Evolutionary conservation across 2,113 vertebrate genomes (phyloP).

Genomic region (Suncus etruscus): DNA sequence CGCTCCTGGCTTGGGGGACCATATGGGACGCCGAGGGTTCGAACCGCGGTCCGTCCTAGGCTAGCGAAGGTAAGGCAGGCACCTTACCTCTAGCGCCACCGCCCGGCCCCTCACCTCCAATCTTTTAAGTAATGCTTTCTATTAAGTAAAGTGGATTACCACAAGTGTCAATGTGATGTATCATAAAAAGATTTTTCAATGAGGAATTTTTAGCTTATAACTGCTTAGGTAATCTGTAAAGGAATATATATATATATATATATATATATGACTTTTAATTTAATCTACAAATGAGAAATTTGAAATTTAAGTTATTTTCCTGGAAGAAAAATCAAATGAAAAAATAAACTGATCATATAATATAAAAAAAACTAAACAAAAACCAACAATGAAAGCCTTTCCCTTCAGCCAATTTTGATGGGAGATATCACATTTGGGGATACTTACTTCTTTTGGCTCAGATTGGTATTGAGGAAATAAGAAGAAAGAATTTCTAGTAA

Average conservation of each 20-base stretch:
- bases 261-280: background rate
- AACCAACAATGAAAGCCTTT: background rate
- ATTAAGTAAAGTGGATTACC: background rate
- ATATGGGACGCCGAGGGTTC: too few species aligned
- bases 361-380: too few species aligned
- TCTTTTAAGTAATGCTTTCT: background rate
- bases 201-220: background rate
- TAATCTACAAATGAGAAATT: slow-evolving; percentile 1
- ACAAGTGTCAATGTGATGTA: slow-evolving; percentile 13
- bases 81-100: too few species aligned
- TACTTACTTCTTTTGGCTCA: background rate
- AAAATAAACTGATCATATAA: slow-evolving; percentile 25
- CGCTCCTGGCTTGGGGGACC: too few species aligned
- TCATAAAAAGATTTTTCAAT: background rate
- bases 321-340: slow-evolving; percentile 43
- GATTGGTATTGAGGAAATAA: background rate
- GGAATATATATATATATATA: too few species aligned
- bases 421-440: background rate
- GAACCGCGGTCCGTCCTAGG: too few species aligned
- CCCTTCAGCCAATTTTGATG: background rate
- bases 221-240: background rate
- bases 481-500: slow-evolving; percentile 31
- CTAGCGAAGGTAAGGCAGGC: too few species aligned
- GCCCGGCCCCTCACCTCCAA: too few species aligned
- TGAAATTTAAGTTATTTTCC: background rate